These are phyloP conservation scores for Atta texana DNA, from an alignment of 1,140 invertebrate genomes.

Conservation along the genomic window DNA sequence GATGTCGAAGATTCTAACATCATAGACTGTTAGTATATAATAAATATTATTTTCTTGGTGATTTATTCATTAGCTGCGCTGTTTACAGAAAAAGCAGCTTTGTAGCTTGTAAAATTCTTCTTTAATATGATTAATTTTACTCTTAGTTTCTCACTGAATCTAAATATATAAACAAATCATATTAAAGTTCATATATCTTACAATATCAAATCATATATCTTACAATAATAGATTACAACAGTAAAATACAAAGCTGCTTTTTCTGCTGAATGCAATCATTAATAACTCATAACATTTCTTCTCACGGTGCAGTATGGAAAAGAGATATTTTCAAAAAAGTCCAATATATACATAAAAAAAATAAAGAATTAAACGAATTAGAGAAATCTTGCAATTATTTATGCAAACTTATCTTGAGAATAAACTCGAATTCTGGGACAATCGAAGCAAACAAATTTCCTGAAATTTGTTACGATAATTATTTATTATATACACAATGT, in stretches of 20 bases:
- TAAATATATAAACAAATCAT: too few relatives aligned
- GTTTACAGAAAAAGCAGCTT: too few relatives aligned
- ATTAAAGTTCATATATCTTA: too few relatives aligned
- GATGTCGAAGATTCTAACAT: constrained; percentile 75
- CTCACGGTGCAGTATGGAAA: constrained; percentile 75
- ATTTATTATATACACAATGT: constrained; percentile 55
- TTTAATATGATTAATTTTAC: too few relatives aligned
- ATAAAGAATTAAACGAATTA: constrained; percentile 61
- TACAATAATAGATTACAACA: too few relatives aligned
- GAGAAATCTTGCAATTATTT: constrained; percentile 62
- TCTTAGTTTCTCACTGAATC: too few relatives aligned
- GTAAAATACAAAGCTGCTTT: too few relatives aligned
- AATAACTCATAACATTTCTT: constrained; percentile 36
- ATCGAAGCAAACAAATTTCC: constrained; percentile 72
- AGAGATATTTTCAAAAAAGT: constrained; percentile 55
- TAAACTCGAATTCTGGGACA: constrained; percentile 59
- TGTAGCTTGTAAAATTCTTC: too few relatives aligned
- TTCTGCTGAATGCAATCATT: not conserved
- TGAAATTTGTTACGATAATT: constrained; percentile 63
- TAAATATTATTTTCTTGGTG: not conserved
- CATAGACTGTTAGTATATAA: constrained; percentile 69
- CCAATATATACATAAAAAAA: constrained; percentile 49
- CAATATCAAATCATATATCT: too few relatives aligned
- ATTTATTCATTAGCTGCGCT: not conserved
- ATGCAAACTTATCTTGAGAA: constrained; percentile 64